Base-by-base conservation (phyloP, 1,140 invertebrate genomes). In the Pachypeltis micranthus region DNA sequence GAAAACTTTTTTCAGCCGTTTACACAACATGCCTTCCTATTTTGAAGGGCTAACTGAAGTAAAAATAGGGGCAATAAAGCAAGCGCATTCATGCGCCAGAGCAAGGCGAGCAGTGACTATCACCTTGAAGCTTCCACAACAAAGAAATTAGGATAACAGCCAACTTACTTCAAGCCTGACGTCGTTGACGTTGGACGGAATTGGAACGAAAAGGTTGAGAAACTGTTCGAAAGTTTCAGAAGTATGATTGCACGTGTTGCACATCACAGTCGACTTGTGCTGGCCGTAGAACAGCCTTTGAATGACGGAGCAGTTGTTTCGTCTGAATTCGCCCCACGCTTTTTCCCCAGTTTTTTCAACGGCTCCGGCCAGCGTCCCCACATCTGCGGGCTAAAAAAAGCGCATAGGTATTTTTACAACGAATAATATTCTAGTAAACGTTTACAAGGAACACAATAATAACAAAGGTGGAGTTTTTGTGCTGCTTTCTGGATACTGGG, bases 141-240 rank as follows among this genome's bases (percentile, higher is more conserved):
- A n/a, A n/a, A n/a, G n/a, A n/a, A n/a, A n/a, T 59, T 19, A 58
- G 56, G n/a, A n/a, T n/a, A n/a, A n/a, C n/a, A 61, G 39, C 65
- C 59, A 59, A 78, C 81, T 80, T 74, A 89, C 87, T 63, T 79
- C 77, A 4, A 92, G 74, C 51, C 82, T 79, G 72, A 87, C 91
- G 28, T 62, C 78, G 0, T 70, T 65, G 10, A 62, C 69, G 21
- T 81, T 75, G 44, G 77, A 77, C 2, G 88, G 85, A 66, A 95
- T 79, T 39, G 91, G 91, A 54, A 93, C 75, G n/a, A 88, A 90
- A 23, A 95, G 77, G 74, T 87, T 90, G 67, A 88, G 91, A 74
- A 95, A 95, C 14, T 87, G 85, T 72, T 96, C 91, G 72, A 93
- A 96, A 0, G 86, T 93, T 29, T 85, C 81, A 16, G 90, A 93